Evolutionary conservation across 2,113 vertebrate genomes (phyloP), one percentile per base, ranked within the genome.

Genomic region (Hymenochirus boettgeri): DNA sequence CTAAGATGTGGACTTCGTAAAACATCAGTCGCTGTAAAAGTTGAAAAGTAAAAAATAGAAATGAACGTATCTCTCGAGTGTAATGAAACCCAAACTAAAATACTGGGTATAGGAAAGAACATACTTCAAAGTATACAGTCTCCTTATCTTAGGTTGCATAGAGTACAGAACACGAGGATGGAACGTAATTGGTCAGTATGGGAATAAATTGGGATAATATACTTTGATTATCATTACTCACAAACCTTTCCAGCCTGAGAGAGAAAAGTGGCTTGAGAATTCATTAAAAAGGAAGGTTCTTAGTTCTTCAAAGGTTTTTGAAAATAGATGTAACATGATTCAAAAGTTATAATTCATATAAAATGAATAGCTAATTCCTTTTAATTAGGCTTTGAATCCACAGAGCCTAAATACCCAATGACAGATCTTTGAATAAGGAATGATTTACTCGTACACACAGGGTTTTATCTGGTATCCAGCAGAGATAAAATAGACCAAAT

Each of bases 201-300:
- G 56, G 65, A 67, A 67, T 67, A 60, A 67, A 59, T 18, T 52
- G 33, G 26, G 27, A 7, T 60, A 67, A 67, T 60, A 60, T 60
- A 31, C 25, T 59, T 24, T 59, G 55, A 67, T 67, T 59, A 67
- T 42, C 37, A 53, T 53, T 59, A 67, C 59, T 67, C 65, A 60
- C 33, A 24, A 17, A 21, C 59, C 56, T 58, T n/a, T 37, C 33
- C 57, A 7, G 18, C 56, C 25, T 37, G 2, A 5, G 48, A 50
- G 54, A 52, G 65, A n/a, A n/a, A n/a, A n/a, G 42, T 42, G 35
- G 23, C 56, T 42, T 17, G 31, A 51, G 29, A 60, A 26, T 35
- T 60, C 18, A 60, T 60, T 31, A 67, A 57, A 67, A 45, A 37
- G 48, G 33, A 67, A 60, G 56, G 53, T 52, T 35, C 27, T 60